Base-by-base conservation (phyloP, 2,888 invertebrate species). In the Acleris holmiana region DNA sequence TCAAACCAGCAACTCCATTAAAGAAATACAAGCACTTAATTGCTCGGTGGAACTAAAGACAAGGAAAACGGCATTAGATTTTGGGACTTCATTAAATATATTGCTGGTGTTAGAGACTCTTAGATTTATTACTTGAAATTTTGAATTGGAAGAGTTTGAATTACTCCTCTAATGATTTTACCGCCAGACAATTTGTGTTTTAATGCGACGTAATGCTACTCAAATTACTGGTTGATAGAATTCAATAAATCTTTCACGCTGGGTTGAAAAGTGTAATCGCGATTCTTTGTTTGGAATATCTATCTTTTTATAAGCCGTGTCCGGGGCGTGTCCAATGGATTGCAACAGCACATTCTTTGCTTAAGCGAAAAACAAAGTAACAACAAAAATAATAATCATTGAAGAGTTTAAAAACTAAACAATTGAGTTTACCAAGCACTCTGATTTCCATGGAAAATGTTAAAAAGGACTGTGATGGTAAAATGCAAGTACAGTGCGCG, bases 51-150 rank as follows among this genome's bases (percentile, higher is more conserved):
- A 67, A 67, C 69, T 67, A 68, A 69, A 69, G 66, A 73, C 70
- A 73, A 68, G 72, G 64, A 69, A 69, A 68, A 66, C 64, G 71
- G 71, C 69, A 69, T 69, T 71, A 71, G 66, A 71, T 63, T 71
- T 71, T 66, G 69, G 67, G 67, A 67, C 69, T 63, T 71, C 68
- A 67, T 71, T 73, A 69, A 69, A 72, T 71, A 71, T 70, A 72
- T 67, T 68, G 69, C 68, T 71, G 59, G 67, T 68, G 66, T 70
- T 72, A 62, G 67, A 71, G 69, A 67, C 68, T 71, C 69, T 63
- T 66, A 67, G 67, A 71, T 71, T 73, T 71, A 73, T 71, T 62
- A 64, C 71, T 64, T 61, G 47, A 44, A 70, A 72, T 66, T 68
- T 67, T 61, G 59, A 59, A 67, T 61, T 56, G 59, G 47, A 66